phyloP scores from a whole-genome alignment of 1,140 invertebrate species.

The Bombus balteatus region DNA sequence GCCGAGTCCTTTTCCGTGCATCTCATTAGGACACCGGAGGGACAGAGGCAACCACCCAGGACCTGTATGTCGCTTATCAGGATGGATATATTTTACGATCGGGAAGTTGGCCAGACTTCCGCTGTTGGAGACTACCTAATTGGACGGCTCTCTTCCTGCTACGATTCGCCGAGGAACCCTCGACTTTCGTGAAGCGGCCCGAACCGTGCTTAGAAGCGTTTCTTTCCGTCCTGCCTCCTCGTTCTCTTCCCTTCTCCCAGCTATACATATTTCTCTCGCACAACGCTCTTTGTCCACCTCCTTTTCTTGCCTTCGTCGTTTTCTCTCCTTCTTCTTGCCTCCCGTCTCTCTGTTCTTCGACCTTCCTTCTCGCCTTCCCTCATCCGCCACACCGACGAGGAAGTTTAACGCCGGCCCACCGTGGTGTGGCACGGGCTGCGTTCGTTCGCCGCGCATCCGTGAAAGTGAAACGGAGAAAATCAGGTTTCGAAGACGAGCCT shows the following conservation, averaged over 20 bases:
- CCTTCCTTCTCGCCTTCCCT: constrained; percentile 51
- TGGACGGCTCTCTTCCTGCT: constrained; percentile 65
- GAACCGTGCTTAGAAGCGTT: not conserved
- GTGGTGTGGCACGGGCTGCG: constrained; percentile 38
- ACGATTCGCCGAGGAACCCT: constrained; percentile 38
- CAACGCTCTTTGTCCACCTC: not conserved
- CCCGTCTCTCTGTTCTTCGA: constrained; percentile 20
- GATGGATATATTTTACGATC: constrained; percentile 68
- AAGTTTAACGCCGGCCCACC: constrained; percentile 55
- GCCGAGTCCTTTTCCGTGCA: constrained; percentile 66
- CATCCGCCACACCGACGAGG: constrained; percentile 39
- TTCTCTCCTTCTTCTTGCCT: not conserved
- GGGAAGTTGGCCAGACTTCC: constrained; percentile 65
- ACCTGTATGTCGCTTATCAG: constrained; percentile 62
- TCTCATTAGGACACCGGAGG: constrained; percentile 61
- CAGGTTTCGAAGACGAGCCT: constrained; percentile 71
- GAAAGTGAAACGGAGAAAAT: constrained; percentile 73
- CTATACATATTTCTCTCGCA: not conserved
- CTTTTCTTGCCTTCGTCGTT: not conserved
- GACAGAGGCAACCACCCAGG: constrained; percentile 11
- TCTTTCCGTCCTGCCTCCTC: not conserved
- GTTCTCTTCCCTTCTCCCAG: not conserved
- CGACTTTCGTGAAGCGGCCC: not conserved
- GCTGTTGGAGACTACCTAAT: constrained; percentile 63
- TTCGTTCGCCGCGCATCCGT: constrained; percentile 61